Evolutionary conservation across 2,113 vertebrate genomes (phyloP), one percentile per base, ranked within the genome.

Genomic region (Cyanoliseus patagonus): DNA sequence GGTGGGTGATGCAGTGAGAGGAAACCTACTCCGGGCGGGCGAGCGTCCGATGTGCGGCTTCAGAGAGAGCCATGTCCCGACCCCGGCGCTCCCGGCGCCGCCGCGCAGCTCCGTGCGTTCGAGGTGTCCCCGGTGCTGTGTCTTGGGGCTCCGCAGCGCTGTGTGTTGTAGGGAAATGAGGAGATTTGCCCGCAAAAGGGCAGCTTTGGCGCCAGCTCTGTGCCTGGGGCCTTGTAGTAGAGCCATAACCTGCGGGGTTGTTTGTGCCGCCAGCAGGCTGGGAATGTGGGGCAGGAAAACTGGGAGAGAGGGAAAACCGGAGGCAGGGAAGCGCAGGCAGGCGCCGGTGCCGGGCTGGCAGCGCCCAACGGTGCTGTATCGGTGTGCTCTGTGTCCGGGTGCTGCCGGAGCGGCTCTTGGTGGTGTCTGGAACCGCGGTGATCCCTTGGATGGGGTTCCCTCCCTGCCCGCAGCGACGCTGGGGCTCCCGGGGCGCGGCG

Each of bases 71-170:
- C 5, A 3, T 4, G 30, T 55, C 37, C 37, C 11, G 3, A 22
- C 0, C 3, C 22, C 3, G 1, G 47, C 10, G 6, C 31, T 67
- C 41, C 44, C 1, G 4, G 23, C 11, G 7, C 41, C 7, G 3
- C 31, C 2, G 22, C 1, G 6, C 30, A 8, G 24, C 44, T 27
- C 25, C 33, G 3, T 4, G 11, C 13, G 7, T 42, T 44, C 3
- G 14, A 20, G 24, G 17, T 3, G 47, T 24, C 0, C 3, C 30
- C 2, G 1, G 47, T 10, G 6, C 42, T 46, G 24, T 1, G 7
- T 17, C 44, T n/a, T 17, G 41, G 1, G 14, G 35, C 49, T 39
- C 10, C 0, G 11, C 14, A 4, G 41, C 2, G 13, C 24, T 4
- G 24, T 15, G 8, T 35, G 28, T 46, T 11, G 24, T 35, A 44